These are phyloP conservation scores for Beris morrisii DNA, from an alignment of 2,888 invertebrate genomes.

Conservation along the genomic window DNA sequence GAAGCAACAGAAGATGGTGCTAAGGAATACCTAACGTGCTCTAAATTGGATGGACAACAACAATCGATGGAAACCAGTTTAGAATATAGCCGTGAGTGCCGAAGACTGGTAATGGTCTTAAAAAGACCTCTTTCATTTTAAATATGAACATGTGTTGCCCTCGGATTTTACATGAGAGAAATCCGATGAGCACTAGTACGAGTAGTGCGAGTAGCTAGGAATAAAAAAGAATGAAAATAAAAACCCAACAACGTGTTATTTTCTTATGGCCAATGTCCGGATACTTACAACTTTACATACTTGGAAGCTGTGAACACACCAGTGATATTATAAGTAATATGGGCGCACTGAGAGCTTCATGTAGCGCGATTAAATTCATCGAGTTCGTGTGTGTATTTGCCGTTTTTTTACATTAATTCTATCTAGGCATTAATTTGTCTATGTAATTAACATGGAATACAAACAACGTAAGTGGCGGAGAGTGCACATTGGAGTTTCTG, in stretches of 20 bases:
- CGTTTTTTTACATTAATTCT: too few relatives aligned
- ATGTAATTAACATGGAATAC: conserved; percentile 25
- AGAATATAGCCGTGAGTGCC: conserved; percentile 25
- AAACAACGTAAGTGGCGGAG: conserved; percentile 15
- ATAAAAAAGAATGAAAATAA: too few relatives aligned
- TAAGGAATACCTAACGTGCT: conserved; percentile 23
- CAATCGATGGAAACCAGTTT: conserved; percentile 28
- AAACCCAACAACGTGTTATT: too few relatives aligned
- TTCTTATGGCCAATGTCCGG: too few relatives aligned
- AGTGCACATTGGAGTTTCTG: conserved; percentile 13
- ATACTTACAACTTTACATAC: too few relatives aligned
- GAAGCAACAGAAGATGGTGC: conserved; percentile 10
- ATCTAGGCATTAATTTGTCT: conserved; percentile 25
- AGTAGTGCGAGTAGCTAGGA: too few relatives aligned
- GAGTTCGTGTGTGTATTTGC: too few relatives aligned
- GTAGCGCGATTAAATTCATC: too few relatives aligned
- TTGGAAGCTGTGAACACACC: too few relatives aligned
- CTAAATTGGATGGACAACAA: conserved; percentile 30
- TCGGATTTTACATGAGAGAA: conserved; percentile 1
- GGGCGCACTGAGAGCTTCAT: too few relatives aligned
- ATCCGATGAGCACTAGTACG: too few relatives aligned
- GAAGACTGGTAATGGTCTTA: conserved; percentile 30
- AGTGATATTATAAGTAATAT: too few relatives aligned
- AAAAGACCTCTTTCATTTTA: conserved; percentile 18
- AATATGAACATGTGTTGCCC: conserved; percentile 28